phyloP scores from a whole-genome alignment of 2,113 vertebrate species.

The Menidia beryllina region DNA sequence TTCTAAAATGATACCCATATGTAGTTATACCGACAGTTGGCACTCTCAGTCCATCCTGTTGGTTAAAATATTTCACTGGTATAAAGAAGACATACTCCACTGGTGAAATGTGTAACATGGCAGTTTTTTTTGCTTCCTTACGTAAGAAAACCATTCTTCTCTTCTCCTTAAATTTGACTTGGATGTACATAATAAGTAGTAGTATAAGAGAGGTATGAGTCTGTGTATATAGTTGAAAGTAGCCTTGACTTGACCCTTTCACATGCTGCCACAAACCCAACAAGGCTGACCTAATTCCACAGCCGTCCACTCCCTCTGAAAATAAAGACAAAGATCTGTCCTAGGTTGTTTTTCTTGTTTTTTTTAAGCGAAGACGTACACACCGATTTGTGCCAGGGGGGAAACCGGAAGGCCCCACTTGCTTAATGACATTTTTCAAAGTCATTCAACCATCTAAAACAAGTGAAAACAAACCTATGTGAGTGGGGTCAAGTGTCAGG shows the following conservation, averaged over 20 bases:
- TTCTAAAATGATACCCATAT: too few species aligned
- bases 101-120: too few species aligned
- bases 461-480: neutral
- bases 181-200: too few species aligned
- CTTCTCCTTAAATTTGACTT: too few species aligned
- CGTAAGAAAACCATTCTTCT: neutral
- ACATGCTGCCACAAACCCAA: conserved; percentile 18
- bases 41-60: too few species aligned
- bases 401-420: too few species aligned
- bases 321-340: conserved; percentile 1
- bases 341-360: neutral
- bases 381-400: too few species aligned
- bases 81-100: too few species aligned
- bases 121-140: too few species aligned
- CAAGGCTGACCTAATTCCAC: neutral
- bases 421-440: too few species aligned
- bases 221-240: conserved; percentile 26
- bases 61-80: too few species aligned
- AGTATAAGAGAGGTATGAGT: conserved; percentile 16
- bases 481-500: neutral
- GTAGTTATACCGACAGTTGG: too few species aligned
- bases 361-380: neutral
- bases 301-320: conserved; percentile 1
- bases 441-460: neutral
- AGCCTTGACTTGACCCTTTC: conserved; percentile 43